These are phyloP conservation scores for Balanococcus diminutus DNA, from an alignment of 2,888 invertebrate species.

Conservation along the genomic window DNA sequence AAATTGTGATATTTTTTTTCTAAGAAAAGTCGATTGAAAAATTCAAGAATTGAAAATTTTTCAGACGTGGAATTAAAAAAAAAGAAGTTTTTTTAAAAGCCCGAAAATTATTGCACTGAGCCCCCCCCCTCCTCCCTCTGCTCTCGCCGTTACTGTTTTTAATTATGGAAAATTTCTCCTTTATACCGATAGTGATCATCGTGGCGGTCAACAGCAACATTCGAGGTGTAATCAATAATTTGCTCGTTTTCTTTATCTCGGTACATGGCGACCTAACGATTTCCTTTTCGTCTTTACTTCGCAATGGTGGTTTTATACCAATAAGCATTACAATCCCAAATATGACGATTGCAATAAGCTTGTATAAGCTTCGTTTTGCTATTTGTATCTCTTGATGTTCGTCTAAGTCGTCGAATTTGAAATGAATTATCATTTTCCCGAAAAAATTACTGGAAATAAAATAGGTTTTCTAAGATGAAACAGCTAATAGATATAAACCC, in stretches of 20 bases:
- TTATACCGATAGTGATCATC: neutral
- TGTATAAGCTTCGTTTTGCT: neutral
- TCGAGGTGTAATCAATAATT: neutral
- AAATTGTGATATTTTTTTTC: too few relatives aligned
- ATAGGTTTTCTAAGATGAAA: too few relatives aligned
- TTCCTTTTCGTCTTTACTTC: neutral
- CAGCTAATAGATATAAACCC: too few relatives aligned
- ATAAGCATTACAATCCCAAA: conserved; percentile 44
- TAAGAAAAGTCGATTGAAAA: too few relatives aligned
- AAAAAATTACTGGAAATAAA: conserved; percentile 47
- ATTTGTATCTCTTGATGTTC: conserved; percentile 4
- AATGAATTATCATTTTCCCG: conserved; percentile 51
- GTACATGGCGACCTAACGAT: neutral
- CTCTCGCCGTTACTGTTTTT: too few relatives aligned
- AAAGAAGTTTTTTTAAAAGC: too few relatives aligned
- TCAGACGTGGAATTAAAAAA: too few relatives aligned
- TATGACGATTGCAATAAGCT: neutral
- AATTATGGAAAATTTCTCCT: neutral
- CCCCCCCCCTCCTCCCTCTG: too few relatives aligned
- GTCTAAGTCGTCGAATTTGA: conserved; percentile 40
- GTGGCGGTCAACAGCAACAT: neutral
- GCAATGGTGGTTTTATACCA: conserved; percentile 7
- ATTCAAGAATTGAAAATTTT: too few relatives aligned
- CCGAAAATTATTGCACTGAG: too few relatives aligned
- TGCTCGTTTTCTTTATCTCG: neutral